These are phyloP conservation scores for Dastarcus helophoroides DNA, from an alignment of 2,888 invertebrate species.

Conservation along the genomic window DNA sequence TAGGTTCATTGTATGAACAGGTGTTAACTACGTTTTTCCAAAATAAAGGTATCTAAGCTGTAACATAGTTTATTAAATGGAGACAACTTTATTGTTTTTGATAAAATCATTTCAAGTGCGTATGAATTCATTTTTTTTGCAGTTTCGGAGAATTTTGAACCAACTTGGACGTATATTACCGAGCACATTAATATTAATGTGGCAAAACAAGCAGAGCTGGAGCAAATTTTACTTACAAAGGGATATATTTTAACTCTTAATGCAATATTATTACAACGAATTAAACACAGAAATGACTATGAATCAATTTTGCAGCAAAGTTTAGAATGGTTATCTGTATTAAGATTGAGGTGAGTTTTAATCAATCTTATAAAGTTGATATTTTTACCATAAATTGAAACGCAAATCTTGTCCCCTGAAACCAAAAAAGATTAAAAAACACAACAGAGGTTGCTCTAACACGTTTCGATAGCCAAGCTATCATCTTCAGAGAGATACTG, in stretches of 20 bases:
- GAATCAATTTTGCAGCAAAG: slow-evolving; percentile 25
- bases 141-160: slow-evolving; percentile 25
- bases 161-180: slow-evolving; percentile 40
- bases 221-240: slow-evolving; percentile 39
- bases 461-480: no score
- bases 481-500: no score
- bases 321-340: slow-evolving; percentile 29
- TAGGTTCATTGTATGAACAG: slow-evolving; percentile 43
- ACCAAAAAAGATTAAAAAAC: no score
- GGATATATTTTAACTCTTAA: slow-evolving; percentile 45
- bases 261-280: slow-evolving; percentile 41
- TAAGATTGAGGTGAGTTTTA: slow-evolving; percentile 43
- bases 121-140: slow-evolving; percentile 5
- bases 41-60: slow-evolving; percentile 34
- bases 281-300: slow-evolving; percentile 26
- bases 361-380: slow-evolving; percentile 3
- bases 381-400: no score
- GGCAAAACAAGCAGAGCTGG: slow-evolving; percentile 40
- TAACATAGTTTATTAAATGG: slow-evolving; percentile 2
- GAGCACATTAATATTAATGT: slow-evolving; percentile 35
- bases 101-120: no score
- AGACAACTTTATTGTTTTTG: slow-evolving; percentile 3
- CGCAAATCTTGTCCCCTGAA: no score
- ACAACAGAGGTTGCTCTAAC: no score
- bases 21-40: slow-evolving; percentile 44